These are phyloP conservation scores for Xiphophorus couchianus DNA, from an alignment of 2,113 vertebrate genomes.

Conservation along the genomic window DNA sequence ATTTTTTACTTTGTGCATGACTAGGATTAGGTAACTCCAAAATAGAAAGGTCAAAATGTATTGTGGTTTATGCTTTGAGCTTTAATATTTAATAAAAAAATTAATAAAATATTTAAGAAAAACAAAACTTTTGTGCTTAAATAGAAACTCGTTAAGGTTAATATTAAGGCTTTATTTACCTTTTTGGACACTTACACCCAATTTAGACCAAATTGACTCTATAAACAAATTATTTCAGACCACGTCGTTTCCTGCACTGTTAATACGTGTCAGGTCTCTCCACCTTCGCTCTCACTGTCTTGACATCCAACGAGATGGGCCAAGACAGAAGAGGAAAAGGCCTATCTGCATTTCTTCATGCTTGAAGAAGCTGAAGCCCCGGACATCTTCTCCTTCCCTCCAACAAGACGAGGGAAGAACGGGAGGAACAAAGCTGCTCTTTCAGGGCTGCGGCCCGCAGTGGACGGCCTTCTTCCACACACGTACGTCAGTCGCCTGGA, in stretches of 20 bases:
- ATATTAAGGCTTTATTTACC: neutral
- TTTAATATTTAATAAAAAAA: no score
- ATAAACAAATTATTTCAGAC: neutral
- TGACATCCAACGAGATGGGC: slow-evolving; percentile 36
- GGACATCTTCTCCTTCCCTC: slow-evolving; percentile 44
- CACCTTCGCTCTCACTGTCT: neutral
- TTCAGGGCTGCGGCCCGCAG: slow-evolving; percentile 68
- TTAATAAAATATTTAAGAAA: no score
- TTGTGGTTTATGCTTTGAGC: no score
- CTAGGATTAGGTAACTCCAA: no score
- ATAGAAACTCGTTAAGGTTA: neutral
- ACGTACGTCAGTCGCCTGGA: slow-evolving; percentile 70
- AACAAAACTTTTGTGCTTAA: neutral
- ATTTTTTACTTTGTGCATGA: neutral
- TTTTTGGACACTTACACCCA: neutral
- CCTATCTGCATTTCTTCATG: slow-evolving; percentile 47
- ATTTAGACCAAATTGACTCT: neutral
- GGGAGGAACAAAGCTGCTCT: slow-evolving; percentile 72
- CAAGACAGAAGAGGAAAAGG: neutral
- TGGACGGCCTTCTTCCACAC: slow-evolving; percentile 75
- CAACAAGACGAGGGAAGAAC: slow-evolving; percentile 51
- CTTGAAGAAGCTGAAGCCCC: slow-evolving; percentile 30
- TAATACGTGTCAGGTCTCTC: neutral
- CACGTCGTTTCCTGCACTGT: neutral
- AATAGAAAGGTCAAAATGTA: no score